Evolutionary conservation across 2,888 invertebrate species (phyloP), one percentile per base, ranked within the genome.

Genomic region (Serripes groenlandicus): DNA sequence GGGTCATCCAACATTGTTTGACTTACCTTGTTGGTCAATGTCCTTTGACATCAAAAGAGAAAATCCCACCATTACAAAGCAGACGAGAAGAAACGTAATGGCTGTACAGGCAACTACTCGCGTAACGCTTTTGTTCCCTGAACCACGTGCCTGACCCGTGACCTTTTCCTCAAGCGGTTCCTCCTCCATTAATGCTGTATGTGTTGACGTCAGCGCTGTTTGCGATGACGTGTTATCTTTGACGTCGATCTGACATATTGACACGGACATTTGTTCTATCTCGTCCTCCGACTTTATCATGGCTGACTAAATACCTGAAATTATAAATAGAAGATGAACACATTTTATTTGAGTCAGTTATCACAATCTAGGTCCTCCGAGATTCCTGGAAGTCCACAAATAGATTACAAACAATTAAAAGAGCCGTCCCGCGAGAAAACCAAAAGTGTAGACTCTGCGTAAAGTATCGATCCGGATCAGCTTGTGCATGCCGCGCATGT

Each of bases 11-110:
- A n/a, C n/a, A n/a, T n/a, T n/a, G n/a, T n/a, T n/a, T n/a, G 11
- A 71, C 75, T 68, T 81, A 86, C 86, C 86, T 75, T 77, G 75
- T 49, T 54, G 72, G 28, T 86, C 86, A 23, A 86, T 86, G 35
- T 83, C 72, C 28, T 83, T 76, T 5, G 86, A 86, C 86, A 86
- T 86, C 0, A 82, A 28, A 11, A 86, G 69, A 21, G 83, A 81
- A 4, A 75, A 80, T 2, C 86, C 86, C 7, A 86, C 83, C 82
- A 86, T 80, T 42, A 71, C 30, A 49, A 86, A 42, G 37, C 86
- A 86, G 3, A 86, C 72, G 7, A 83, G 18, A 7, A 86, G 58
- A 49, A 86, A 86, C 9, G 71, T 74, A 15, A 86, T 58, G 4
- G 78, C 81, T 0, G 75, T 77, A 28, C 80, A 78, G 3, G 83